Base-by-base conservation (phyloP, 2,113 vertebrate species). In the Spea multiplicata region DNA sequence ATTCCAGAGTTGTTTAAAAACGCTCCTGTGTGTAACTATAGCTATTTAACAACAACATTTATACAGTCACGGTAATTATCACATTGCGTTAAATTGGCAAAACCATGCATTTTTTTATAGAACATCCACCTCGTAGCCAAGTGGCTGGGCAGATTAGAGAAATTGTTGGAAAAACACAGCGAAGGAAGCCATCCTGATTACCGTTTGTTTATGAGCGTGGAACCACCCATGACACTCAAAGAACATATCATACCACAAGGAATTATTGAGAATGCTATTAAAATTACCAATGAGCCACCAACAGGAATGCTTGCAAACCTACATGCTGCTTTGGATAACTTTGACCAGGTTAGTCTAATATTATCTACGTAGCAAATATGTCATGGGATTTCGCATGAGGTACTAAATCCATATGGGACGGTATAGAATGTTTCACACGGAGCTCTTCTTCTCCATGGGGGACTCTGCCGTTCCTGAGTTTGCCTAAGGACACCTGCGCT, bases 41-140 rank as follows among this genome's bases (percentile, higher is more conserved):
- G 30, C 30, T 30, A 30, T 30, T 30, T 30, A 30, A 30, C 30
- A 30, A 30, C 30, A 30, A 30, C 30, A 30, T 30, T 2, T 30
- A 30, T 30, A 30, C 30, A 1, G 30, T 30, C 30, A 30, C 30
- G 30, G 30, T 30, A 30, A 30, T 30, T 30, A 30, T 30, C 30
- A 30, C 30, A 30, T 30, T 30, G 30, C 30, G 1, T 30, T 30
- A 1, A 30, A 30, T 30, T 30, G 30, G 30, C 50, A 52, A 7
- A 52, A 52, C 50, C 3, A 7, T 46, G 17, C n/a, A n/a, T n/a
- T n/a, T n/a, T 46, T 76, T 16, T 6, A 5, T 75, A 94, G 94
- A 95, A 95, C 88, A 93, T 95, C 87, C 93, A 94, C 85, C 88
- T 91, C 83, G 88, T 87, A 80, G 91, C 83, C 30, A 89, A 92